A percentile compares a stretch with the other conserved stretches of the same genome.
phyloP scores from a whole-genome alignment of 2,797 vertebrate genomes.

The Pipistrellus pygmaeus region DNA sequence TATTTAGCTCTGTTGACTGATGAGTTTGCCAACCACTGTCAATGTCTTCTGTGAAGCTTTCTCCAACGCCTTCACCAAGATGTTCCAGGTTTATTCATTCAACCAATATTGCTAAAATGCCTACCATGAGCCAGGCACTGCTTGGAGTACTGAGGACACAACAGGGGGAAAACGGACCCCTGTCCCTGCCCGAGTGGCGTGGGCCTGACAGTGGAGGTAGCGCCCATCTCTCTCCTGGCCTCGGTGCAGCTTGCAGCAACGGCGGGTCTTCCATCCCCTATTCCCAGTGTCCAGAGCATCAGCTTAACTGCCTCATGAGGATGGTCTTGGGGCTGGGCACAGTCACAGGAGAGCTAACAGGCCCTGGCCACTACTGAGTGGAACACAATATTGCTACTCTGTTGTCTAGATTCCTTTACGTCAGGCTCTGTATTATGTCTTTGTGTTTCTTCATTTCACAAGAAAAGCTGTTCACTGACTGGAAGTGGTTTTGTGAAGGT shows the following conservation, averaged over 20 bases:
- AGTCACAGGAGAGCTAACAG: neutral
- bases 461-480: neutral
- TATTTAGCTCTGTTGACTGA: too few species aligned
- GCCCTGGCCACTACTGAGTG: neutral
- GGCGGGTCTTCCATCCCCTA: neutral
- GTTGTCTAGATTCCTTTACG: neutral
- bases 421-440: neutral
- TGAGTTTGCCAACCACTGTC: too few species aligned
- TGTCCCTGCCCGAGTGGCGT: neutral
- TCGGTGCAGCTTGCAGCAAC: neutral
- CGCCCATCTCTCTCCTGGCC: neutral
- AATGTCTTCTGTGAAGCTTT: constrained; percentile 1
- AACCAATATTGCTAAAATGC: neutral
- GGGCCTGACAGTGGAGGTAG: neutral
- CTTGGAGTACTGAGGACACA: neutral
- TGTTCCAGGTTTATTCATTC: constrained; percentile 55
- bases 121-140: neutral
- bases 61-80: neutral
- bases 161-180: neutral
- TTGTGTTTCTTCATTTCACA: constrained; percentile 11
- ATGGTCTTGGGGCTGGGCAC: neutral
- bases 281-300: neutral
- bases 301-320: neutral
- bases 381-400: neutral
- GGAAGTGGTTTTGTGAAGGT: neutral